Evolutionary conservation across 2,113 vertebrate species (phyloP).

Genomic region (Lepus europaeus): DNA sequence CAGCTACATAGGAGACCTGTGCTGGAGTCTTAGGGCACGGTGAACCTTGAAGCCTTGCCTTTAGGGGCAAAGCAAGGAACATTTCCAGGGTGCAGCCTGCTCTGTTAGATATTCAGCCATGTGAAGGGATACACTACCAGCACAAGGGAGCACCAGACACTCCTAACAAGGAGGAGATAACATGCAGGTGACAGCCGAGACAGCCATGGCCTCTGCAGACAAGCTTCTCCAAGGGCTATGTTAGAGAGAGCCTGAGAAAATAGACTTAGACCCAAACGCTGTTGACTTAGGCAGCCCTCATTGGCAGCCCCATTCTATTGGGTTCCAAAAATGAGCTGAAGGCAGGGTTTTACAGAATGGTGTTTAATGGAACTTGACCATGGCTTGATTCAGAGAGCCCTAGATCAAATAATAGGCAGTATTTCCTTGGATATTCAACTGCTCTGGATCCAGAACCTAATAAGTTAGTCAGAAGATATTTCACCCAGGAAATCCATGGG

Average conservation of each 20-base stretch:
- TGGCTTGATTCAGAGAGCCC: not conserved
- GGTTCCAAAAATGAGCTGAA: not conserved
- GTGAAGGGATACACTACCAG: not conserved
- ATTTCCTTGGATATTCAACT: not conserved
- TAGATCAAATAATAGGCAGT: not conserved
- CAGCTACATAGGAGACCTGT: no score
- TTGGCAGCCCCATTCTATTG: not conserved
- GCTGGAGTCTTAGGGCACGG: no score
- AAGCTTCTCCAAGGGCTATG: no score
- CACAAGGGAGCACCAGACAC: not conserved
- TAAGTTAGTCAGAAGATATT: not conserved
- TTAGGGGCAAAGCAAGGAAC: no score
- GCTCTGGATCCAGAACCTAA: not conserved
- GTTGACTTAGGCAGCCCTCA: no score
- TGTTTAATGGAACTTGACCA: not conserved
- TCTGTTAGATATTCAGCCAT: not conserved
- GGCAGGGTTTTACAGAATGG: not conserved
- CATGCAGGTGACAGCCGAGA: rapidly evolving
- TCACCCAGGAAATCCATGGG: not conserved
- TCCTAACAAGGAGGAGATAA: not conserved
- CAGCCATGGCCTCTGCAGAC: not conserved
- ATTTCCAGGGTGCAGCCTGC: not conserved
- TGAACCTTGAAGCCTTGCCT: not conserved
- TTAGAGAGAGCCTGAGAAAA: not conserved
- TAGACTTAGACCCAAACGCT: not conserved